Evolutionary conservation across 2,888 invertebrate genomes (phyloP), one percentile per base, ranked within the genome.

Genomic region (Vesta saturnalis): DNA sequence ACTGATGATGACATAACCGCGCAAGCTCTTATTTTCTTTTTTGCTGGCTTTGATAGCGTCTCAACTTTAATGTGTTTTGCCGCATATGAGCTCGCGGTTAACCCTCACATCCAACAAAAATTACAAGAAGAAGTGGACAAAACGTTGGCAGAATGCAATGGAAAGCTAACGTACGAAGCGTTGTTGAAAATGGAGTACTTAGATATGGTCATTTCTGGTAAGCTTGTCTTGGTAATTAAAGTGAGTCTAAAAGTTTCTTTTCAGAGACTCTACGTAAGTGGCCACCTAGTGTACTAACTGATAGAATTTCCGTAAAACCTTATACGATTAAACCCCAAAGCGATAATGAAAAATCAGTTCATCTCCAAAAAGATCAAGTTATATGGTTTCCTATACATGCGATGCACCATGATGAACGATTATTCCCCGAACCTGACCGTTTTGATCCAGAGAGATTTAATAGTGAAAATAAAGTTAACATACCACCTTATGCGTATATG

Each of bases 361-460:
- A 46, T 8, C 3, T 83, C 0, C 68, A 78, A 18, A 74, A 78
- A 30, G 84, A 81, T 1, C 72, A 72, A 5, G 61, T 66, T 0
- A 61, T 83, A 0, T 73, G 74, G 69, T 62, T 83, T 1, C 79
- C 82, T 0, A 68, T 78, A 12, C 73, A 73, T 22, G 78, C 73
- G 0, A 62, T 85, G 1, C 85, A 89, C 63, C 85, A 85, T 79
- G 88, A 89, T 75, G 84, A 86, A 0, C 81, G 86, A 10, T 81
- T 84, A 71, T 89, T 86, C 72, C 86, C 87, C 0, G 83, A 88
- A 16, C 89, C 89, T 0, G 77, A 85, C 0, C 79, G 82, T 49
- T 87, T 87, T 73, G 82, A 81, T 35, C 86, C 86, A 0, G 87
- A 87, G 68, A 81, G 89, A 63, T 89, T 88, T 74, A 83, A 85